These are phyloP conservation scores for Colistium nudipinnis DNA, from an alignment of 2,113 vertebrate species.

Conservation along the genomic window DNA sequence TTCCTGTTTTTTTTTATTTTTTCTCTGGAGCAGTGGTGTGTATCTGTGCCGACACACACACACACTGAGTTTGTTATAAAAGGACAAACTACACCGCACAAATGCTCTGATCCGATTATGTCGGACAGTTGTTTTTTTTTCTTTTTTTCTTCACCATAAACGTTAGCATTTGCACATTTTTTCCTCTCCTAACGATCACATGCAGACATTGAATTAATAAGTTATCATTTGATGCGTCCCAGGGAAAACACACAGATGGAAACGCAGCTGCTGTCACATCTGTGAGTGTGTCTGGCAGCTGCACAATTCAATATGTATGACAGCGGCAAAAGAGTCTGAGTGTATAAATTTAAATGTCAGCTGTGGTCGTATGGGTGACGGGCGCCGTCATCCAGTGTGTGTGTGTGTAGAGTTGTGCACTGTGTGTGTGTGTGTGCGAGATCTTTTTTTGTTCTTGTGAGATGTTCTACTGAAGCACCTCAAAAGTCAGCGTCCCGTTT, in stretches of 20 bases:
- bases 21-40: background rate
- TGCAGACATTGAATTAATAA: conserved; percentile 45
- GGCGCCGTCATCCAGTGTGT: conserved; percentile 5
- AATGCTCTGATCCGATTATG: background rate
- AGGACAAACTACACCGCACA: background rate
- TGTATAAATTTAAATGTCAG: conserved; percentile 64
- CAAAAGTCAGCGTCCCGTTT: conserved; percentile 44
- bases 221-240: conserved; percentile 40
- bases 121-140: too few species aligned
- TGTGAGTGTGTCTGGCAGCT: conserved; percentile 63
- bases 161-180: conserved; percentile 16
- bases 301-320: conserved; percentile 64
- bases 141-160: background rate
- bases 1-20: background rate
- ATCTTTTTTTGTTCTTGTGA: conserved; percentile 37
- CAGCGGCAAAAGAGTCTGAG: conserved; percentile 40
- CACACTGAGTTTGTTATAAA: background rate
- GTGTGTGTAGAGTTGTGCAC: conserved; percentile 9
- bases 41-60: background rate
- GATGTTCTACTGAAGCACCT: conserved; percentile 56
- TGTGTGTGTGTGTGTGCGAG: conserved; percentile 8
- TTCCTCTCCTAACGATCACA: conserved; percentile 34
- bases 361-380: conserved; percentile 49
- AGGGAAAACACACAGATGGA: conserved; percentile 43
- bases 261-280: conserved; percentile 72